Percentiles rank a stretch among this genome's conserved stretches.
Evolutionary conservation across 2,888 invertebrate species (phyloP).

Genomic region (Anthophora plumipes): DNA sequence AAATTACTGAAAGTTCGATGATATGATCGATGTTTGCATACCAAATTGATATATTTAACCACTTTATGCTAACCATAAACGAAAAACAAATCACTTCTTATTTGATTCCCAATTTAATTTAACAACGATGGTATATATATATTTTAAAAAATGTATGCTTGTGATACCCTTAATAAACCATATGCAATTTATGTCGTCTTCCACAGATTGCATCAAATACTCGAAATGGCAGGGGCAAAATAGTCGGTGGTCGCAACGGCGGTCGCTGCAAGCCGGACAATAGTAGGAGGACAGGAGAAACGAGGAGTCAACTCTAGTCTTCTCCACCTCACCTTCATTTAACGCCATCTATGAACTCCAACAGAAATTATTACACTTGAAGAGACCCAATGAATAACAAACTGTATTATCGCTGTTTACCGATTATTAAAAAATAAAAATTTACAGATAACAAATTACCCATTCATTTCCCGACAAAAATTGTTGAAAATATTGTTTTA

Average conservation of each 20-base stretch:
- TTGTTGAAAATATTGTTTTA: too few relatives aligned
- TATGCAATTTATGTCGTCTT: background rate
- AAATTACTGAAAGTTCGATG: background rate
- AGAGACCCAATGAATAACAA: background rate
- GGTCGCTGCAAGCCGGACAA: constrained; percentile 74
- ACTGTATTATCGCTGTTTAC: too few relatives aligned
- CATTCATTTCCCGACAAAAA: too few relatives aligned
- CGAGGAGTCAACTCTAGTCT: constrained; percentile 46
- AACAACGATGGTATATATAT: background rate
- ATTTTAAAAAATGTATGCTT: background rate
- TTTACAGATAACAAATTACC: background rate
- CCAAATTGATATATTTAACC: background rate
- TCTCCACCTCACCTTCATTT: background rate
- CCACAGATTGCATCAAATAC: background rate
- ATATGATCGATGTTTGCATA: background rate
- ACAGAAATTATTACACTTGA: background rate
- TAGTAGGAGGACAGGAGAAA: constrained; percentile 68
- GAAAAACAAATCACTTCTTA: background rate
- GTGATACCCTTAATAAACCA: background rate
- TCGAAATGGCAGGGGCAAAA: background rate
- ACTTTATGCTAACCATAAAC: background rate
- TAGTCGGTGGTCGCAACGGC: constrained; percentile 74
- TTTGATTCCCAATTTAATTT: background rate
- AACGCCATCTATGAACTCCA: constrained; percentile 11
- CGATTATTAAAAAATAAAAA: background rate